These are phyloP conservation scores for Dasypolia templi DNA, from an alignment of 2,888 invertebrate genomes.

Conservation along the genomic window DNA sequence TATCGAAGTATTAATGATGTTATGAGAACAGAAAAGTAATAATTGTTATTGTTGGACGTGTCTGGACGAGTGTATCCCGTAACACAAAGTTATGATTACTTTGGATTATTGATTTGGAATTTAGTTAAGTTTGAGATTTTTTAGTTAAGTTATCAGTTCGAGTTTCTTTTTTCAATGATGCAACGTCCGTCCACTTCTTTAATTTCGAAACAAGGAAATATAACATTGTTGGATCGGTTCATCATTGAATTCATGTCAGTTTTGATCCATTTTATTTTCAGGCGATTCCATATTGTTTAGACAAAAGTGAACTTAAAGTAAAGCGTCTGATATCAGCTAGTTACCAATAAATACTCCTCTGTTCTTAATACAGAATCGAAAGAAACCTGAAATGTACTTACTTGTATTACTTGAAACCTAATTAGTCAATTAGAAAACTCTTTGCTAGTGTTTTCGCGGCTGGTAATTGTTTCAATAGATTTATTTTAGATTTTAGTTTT, in stretches of 20 bases:
- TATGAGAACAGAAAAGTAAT: not conserved
- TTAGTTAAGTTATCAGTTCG: not conserved
- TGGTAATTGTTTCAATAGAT: slow-evolving; percentile 8
- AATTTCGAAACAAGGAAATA: too few relatives aligned
- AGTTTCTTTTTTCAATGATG: too few relatives aligned
- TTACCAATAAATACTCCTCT: not conserved
- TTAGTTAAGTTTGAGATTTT: not conserved
- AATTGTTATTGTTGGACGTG: too few relatives aligned
- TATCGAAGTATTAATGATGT: not conserved
- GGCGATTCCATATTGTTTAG: too few relatives aligned
- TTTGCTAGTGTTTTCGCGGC: not conserved
- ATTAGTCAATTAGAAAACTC: not conserved
- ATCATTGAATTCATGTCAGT: too few relatives aligned
- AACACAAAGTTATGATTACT: not conserved
- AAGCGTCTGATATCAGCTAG: not conserved
- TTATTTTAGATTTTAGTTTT: not conserved
- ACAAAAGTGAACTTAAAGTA: too few relatives aligned
- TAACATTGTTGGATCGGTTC: too few relatives aligned
- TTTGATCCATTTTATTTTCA: too few relatives aligned
- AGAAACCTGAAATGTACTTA: too few relatives aligned
- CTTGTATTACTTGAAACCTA: not conserved
- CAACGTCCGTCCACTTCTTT: too few relatives aligned
- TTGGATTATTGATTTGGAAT: not conserved
- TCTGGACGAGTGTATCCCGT: too few relatives aligned
- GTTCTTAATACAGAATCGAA: not conserved